Conservation (phyloP, 2,113 vertebrate genomes). For the Eublepharis macularius region DNA sequence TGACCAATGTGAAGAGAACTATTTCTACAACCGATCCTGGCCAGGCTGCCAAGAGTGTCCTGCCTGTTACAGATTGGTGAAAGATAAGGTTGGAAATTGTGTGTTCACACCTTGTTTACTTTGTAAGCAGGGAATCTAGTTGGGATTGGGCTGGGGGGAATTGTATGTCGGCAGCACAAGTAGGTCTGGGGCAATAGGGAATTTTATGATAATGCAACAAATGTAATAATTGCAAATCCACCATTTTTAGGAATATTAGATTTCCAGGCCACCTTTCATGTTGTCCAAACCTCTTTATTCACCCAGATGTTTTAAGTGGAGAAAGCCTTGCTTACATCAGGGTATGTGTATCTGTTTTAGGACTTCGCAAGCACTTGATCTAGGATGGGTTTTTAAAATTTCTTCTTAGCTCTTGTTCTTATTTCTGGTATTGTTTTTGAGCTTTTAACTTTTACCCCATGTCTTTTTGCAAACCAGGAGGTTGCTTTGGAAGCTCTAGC, state of each 20-base stretch:
- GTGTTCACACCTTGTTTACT: not conserved
- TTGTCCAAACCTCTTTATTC: not conserved
- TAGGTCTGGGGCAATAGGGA: not conserved
- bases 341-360: no score
- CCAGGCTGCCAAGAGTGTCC: slow-evolving; percentile 96
- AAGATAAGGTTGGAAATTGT: slow-evolving; percentile 85
- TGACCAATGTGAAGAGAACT: slow-evolving; percentile 97
- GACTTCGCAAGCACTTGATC: no score
- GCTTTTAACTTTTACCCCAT: not conserved
- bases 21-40: slow-evolving; percentile 93
- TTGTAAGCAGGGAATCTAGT: accelerated
- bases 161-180: not conserved
- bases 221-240: no score
- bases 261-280: not conserved
- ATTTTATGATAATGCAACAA: not conserved
- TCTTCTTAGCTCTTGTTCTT: not conserved
- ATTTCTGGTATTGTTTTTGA: not conserved
- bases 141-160: not conserved
- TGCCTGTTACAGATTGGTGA: slow-evolving; percentile 91
- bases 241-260: not conserved
- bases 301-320: not conserved
- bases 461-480: not conserved
- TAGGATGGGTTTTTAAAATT: no score
- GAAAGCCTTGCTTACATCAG: no score
- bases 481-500: not conserved